These are phyloP conservation scores for Sander lucioperca DNA, from an alignment of 2,113 vertebrate species.

Conservation along the genomic window DNA sequence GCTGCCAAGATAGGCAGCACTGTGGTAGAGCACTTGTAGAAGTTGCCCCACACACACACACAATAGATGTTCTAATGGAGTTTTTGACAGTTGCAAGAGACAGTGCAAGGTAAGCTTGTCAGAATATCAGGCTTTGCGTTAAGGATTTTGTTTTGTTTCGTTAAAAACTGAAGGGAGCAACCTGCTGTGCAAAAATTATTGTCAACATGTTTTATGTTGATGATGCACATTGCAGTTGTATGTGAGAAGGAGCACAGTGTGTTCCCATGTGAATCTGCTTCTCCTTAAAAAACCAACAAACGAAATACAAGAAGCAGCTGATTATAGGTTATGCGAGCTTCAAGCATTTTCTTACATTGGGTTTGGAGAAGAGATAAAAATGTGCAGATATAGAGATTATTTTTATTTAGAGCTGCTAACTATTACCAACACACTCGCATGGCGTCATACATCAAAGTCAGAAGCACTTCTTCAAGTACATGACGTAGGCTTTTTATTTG, in stretches of 20 bases:
- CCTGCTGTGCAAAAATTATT: background rate
- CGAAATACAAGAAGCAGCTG: background rate
- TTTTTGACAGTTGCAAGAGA: background rate
- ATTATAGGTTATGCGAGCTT: conserved; percentile 11
- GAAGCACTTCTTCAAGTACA: conserved; percentile 2
- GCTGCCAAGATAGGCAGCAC: conserved; percentile 45
- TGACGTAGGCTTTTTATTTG: conserved; percentile 1
- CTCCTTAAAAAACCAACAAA: conserved; percentile 5
- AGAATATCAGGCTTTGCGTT: background rate
- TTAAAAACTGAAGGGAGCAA: background rate
- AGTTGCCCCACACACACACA: background rate
- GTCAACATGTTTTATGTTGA: conserved; percentile 15
- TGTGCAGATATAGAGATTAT: background rate
- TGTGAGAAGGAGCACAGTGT: background rate
- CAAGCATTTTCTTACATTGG: background rate
- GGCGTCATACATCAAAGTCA: conserved; percentile 21
- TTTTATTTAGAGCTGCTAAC: conserved; percentile 1
- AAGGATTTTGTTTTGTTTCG: background rate
- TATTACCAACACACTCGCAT: background rate
- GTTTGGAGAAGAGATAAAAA: conserved; percentile 7
- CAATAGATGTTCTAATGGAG: background rate
- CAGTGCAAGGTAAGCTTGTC: background rate
- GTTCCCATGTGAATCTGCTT: conserved; percentile 33
- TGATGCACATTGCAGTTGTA: conserved; percentile 6
- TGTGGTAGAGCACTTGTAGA: conserved; percentile 25